Evolutionary conservation across 2,113 vertebrate species (phyloP).

Genomic region (Megatriorchis doriae): DNA sequence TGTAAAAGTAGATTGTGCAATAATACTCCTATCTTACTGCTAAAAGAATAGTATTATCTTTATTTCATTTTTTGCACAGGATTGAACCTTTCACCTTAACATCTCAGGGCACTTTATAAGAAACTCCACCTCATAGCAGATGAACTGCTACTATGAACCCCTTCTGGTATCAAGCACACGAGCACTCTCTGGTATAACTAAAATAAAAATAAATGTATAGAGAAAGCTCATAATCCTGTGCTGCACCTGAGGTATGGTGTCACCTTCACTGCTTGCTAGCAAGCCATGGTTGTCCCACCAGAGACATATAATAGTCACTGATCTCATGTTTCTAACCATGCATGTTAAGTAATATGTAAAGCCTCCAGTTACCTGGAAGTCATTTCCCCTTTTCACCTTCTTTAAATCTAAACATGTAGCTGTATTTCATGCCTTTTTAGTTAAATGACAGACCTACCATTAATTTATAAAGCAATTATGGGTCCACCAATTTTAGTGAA

Average conservation of each 20-base stretch:
- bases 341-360: neutral
- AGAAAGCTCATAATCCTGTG: neutral
- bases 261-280: neutral
- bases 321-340: neutral
- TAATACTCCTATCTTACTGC: too few species aligned
- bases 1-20: too few species aligned
- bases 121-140: neutral
- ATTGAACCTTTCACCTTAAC: neutral
- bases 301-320: neutral
- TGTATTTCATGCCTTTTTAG: neutral
- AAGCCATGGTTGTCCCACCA: neutral
- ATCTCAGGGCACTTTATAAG: neutral
- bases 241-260: neutral
- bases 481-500: neutral
- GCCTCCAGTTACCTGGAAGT: neutral
- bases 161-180: neutral
- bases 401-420: neutral
- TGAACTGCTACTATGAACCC: neutral
- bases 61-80: too few species aligned
- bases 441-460: neutral
- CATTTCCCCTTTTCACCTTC: neutral
- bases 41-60: too few species aligned
- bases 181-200: neutral
- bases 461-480: neutral
- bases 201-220: neutral